Conservation (phyloP, 2,888 invertebrate genomes). For the Andrena hattorfiana region DNA sequence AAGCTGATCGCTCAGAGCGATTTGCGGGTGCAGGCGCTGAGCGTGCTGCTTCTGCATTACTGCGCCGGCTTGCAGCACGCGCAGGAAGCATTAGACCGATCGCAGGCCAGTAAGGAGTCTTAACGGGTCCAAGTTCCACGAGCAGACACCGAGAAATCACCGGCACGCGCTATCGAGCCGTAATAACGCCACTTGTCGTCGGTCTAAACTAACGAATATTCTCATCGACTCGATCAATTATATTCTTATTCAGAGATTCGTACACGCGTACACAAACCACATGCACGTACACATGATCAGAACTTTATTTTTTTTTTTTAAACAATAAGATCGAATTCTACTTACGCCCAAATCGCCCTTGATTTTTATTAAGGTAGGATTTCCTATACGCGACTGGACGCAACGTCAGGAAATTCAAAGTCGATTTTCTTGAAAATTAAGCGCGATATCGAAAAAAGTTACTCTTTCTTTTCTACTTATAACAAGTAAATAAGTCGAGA, state of each 20-base stretch:
- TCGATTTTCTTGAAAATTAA: too few relatives aligned
- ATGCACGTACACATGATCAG: not conserved
- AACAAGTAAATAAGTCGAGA: too few relatives aligned
- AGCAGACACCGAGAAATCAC: not conserved
- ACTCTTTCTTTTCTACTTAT: too few relatives aligned
- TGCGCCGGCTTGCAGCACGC: conserved; percentile 96
- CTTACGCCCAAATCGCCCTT: too few relatives aligned
- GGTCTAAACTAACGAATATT: not conserved
- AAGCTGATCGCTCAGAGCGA: conserved; percentile 88
- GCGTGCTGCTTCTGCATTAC: conserved; percentile 97
- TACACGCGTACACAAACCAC: not conserved
- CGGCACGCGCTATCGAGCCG: not conserved
- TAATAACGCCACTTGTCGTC: conserved; percentile 1
- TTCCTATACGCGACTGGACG: too few relatives aligned
- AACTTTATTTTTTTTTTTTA: conserved; percentile 27
- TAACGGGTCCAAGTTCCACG: conserved; percentile 36
- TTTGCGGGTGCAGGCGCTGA: conserved; percentile 95
- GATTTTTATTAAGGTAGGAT: too few relatives aligned
- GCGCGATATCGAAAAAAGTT: too few relatives aligned
- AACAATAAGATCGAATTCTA: too few relatives aligned
- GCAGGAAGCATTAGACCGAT: conserved; percentile 85
- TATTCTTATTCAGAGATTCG: not conserved
- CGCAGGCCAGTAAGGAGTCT: conserved; percentile 54
- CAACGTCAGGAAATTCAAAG: too few relatives aligned
- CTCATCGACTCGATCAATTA: conserved; percentile 1